These are phyloP conservation scores for Microtus pennsylvanicus DNA, from an alignment of 2,113 vertebrate genomes.

Conservation along the genomic window DNA sequence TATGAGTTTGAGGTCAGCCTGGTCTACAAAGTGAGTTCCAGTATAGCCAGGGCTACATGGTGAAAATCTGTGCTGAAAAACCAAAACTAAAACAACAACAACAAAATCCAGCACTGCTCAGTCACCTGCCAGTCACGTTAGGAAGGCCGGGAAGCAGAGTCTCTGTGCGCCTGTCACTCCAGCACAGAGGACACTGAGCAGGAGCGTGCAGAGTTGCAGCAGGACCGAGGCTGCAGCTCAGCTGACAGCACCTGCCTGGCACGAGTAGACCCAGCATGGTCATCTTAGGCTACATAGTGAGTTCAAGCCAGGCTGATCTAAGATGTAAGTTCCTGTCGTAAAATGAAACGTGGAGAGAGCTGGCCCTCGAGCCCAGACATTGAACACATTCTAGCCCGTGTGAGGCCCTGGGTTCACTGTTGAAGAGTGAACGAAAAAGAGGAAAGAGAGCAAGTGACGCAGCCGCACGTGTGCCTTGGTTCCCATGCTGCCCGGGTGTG, in stretches of 20 bases:
- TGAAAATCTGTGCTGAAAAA: not conserved
- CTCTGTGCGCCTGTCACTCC: not conserved
- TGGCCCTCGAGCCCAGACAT: not conserved
- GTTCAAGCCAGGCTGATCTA: too few relatives aligned
- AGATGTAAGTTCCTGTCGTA: not conserved
- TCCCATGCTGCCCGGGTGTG: fast-evolving
- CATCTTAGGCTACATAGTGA: too few relatives aligned
- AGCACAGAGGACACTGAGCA: not conserved
- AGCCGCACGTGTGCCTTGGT: fast-evolving
- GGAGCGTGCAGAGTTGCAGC: not conserved
- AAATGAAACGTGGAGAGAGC: not conserved
- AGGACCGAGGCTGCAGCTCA: not conserved
- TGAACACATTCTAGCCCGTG: not conserved
- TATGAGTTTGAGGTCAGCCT: too few relatives aligned
- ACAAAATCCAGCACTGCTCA: not conserved
- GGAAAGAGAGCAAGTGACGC: too few relatives aligned
- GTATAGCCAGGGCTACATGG: not conserved
- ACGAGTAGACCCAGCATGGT: not conserved
- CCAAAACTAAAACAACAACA: too few relatives aligned
- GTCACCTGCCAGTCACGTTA: too few relatives aligned
- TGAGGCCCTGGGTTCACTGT: not conserved
- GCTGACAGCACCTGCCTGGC: not conserved
- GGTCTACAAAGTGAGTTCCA: not conserved
- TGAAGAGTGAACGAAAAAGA: not conserved
- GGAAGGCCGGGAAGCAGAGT: not conserved